Conservation (phyloP, 1,140 invertebrate genomes). For the Hycleus phaleratus region DNA sequence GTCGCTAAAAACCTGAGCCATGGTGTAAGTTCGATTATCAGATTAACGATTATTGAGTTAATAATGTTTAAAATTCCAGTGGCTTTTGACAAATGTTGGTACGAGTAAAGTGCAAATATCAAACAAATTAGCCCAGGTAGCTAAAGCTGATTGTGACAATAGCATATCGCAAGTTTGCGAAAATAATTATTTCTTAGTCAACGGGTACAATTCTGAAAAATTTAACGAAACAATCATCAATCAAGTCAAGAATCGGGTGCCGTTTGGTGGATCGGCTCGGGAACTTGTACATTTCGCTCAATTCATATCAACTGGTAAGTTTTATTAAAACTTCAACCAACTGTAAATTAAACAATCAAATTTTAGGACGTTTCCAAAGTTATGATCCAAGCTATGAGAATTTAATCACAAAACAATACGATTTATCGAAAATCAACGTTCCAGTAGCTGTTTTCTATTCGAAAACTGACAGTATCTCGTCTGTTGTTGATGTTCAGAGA, state of each 20-base stretch:
- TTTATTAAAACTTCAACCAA: not conserved
- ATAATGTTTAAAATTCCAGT: conserved; percentile 2
- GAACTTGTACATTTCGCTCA: conserved; percentile 51
- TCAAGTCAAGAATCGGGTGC: conserved; percentile 41
- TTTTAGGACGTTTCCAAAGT: conserved; percentile 15
- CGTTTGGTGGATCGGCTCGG: conserved; percentile 53
- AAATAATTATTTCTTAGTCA: conserved; percentile 17
- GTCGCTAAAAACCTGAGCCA: conserved; percentile 2
- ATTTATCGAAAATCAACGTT: conserved; percentile 34
- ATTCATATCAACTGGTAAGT: conserved; percentile 27
- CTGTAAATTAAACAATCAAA: conserved; percentile 12
- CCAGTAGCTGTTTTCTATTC: conserved; percentile 42
- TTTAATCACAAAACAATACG: conserved; percentile 35
- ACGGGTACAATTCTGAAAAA: conserved; percentile 19
- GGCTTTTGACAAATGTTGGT: conserved; percentile 18
- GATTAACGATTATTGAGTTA: not conserved
- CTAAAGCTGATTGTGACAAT: not conserved
- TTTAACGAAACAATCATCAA: conserved; percentile 22
- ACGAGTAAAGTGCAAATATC: conserved; percentile 14
- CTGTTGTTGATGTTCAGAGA: conserved; percentile 49
- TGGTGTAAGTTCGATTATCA: conserved; percentile 7
- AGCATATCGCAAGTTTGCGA: conserved; percentile 14
- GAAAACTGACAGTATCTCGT: conserved; percentile 33
- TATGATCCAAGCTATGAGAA: conserved; percentile 15
- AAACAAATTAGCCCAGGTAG: not conserved